Evolutionary conservation across 2,797 vertebrate genomes (phyloP), one percentile per base, ranked within the genome.

Genomic region (Crax fasciolata): DNA sequence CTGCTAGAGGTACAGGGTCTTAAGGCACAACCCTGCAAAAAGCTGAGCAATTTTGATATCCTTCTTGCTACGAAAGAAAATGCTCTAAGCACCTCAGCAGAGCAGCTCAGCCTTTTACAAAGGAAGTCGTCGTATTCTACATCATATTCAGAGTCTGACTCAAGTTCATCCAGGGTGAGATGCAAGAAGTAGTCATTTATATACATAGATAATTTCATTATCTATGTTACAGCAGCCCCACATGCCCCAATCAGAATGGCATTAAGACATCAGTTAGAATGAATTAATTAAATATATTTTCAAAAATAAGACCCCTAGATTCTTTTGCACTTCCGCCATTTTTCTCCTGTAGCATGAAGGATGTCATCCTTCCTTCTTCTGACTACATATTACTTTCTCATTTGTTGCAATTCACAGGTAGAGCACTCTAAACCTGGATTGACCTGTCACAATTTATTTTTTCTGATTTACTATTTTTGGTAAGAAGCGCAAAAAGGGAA

Each of bases 1-100:
- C 72, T 96, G 83, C 79, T 92, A 90, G 80, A 95, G 87, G 76
- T 46, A 88, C 10, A 59, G 79, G 77, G 61, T 39, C 54, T 95
- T 41, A 90, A 77, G 23, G 59, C 66, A 82, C 38, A 90, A 52
- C 78, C 48, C 59, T 85, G 66, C 20, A 87, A 84, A 84, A 85
- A 23, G 35, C 43, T 72, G 78, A 83, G 51, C 44, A 88, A 74
- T 91, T 87, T 74, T 84, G 32, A 67, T 32, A 76, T 13, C 11
- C 13, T 77, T 70, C 27, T 61, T 38, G 32, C n/a, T 48, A 41
- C 28, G 52, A 61, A 63, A 59, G 52, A 24, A 43, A 71, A 80
- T 30, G 12, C 17, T 86, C 73, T 87, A 65, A 93, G 63, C 71
- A 84, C 20, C 70, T 59, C 48, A 63, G 9, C 0, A 55, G 14